Base-by-base conservation (phyloP, 2,888 invertebrate species). In the Cantharis nigra region DNA sequence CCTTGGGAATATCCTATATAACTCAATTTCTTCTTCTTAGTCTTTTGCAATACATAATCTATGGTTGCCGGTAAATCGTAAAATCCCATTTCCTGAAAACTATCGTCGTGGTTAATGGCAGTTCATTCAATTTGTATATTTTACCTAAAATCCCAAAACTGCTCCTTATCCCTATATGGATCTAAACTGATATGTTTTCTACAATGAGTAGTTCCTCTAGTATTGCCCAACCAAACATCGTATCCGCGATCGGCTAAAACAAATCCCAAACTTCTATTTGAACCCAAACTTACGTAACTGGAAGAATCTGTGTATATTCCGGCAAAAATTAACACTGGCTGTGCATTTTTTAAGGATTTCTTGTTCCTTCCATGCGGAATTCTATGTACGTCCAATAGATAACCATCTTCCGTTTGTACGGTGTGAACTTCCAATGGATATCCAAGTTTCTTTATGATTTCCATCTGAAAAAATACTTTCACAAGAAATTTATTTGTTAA, bases 1-100 rank as follows among this genome's bases (percentile, higher is more conserved):
- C 96, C 96, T 87, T 93, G 93, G 0, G 96, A 97, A 85, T 96
- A 95, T 0, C 96, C 97, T 1, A 95, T 88, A 85, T 96, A 96
- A 83, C 93, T 93, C 0, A 97, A 71, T 92, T 89, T 0, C 90
- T 80, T 28, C 90, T 30, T 89, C 0, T 91, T 90, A 0, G 95
- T 94, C 2, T n/a, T 49, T 13, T 49, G 0, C n/a, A 49, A n/a
- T 13, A 49, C 4, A 3, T 49, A 49, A 49, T 49, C 49, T 49
- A 49, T 49, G 49, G 49, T 49, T 49, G 49, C 49, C 2, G 49
- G 49, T 4, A 49, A 0, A 49, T 49, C 49, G n/a, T 49, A 49
- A 49, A n/a, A n/a, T 49, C 49, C 49, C n/a, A 49, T 49, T 49
- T 49, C 49, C n/a, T 49, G 49, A 49, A 49, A 49, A 7, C 49